Conservation (phyloP, 2,113 vertebrate species). For the Fukomys damarensis region DNA sequence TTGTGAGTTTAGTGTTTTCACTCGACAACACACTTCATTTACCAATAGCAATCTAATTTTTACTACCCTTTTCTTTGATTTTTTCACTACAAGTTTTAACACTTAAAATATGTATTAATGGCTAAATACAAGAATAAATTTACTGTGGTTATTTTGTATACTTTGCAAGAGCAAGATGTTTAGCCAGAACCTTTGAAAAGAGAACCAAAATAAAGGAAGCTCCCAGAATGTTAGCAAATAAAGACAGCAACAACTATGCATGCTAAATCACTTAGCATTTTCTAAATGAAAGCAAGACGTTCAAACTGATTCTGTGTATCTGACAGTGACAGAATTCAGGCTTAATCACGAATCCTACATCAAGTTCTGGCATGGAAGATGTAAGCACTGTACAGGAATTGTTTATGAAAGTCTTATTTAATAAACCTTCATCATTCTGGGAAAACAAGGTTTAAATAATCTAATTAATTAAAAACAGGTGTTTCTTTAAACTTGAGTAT, state of each 20-base stretch:
- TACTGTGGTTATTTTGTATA: constrained; percentile 49
- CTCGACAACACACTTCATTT: constrained; percentile 79
- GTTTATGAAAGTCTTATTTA: not conserved
- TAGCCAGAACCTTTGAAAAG: not conserved
- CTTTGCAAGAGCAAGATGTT: not conserved
- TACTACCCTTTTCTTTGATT: constrained; percentile 76
- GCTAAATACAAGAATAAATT: constrained; percentile 50
- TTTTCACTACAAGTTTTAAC: constrained; percentile 70
- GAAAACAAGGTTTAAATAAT: not conserved
- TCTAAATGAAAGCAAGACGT: not conserved
- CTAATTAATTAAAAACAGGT: not conserved
- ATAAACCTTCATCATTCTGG: not conserved
- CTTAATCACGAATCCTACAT: not conserved
- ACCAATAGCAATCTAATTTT: constrained; percentile 82
- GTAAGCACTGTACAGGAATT: not conserved
- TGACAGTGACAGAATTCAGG: not conserved
- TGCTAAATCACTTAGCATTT: constrained; percentile 1
- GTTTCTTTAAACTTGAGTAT: not conserved
- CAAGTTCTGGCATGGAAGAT: not conserved
- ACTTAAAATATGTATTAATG: constrained; percentile 81
- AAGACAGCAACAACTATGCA: not conserved
- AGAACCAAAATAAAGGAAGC: not conserved
- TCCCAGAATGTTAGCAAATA: constrained; percentile 3
- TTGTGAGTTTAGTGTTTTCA: constrained; percentile 84
- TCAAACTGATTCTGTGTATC: not conserved